Evolutionary conservation across 2,113 vertebrate species (phyloP), one percentile per base, ranked within the genome.

Genomic region (Cyrtonyx montezumae): DNA sequence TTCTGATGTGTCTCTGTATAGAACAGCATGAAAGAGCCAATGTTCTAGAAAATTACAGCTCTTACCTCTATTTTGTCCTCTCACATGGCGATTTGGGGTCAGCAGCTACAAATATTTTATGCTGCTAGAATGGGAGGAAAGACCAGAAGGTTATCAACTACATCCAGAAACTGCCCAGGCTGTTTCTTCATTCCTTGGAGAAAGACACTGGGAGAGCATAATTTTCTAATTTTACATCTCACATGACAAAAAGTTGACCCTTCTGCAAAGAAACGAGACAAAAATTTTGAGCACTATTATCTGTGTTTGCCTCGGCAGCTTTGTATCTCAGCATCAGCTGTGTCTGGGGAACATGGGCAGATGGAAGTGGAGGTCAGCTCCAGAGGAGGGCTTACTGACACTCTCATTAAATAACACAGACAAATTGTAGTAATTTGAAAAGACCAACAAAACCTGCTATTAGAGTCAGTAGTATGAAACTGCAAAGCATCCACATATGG

Each of bases 121-220:
- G 78, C 45, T 87, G 58, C 55, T 82, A 69, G 93, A 84, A 87
- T 68, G 55, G 79, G 63, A 82, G 40, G 74, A 79, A 66, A 59
- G 84, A 59, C 79, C 75, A 62, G 48, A 73, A 67, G 71, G 45
- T 85, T 93, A 69, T 59, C 55, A 82, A 46, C 45, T 68, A 13
- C 22, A 5, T 36, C 82, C 49, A 76, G 32, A 82, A 80, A 11
- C 67, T 45, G 37, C 45, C 67, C 4, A 1, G 32, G 34, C 55
- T 88, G 26, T 32, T 84, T 59, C 70, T 53, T 80, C 49, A 25
- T 28, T 49, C 49, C n/a, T 56, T 37, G 51, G 36, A 81, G 70
- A 76, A 80, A 48, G 49, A 80, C 26, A 37, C 51, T 56, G 9
- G 12, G 36, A 61, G 69, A 82, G 42, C 32, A 13, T 53, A 45